phyloP scores from a whole-genome alignment of 2,888 invertebrate species.

The Erebia ligea region DNA sequence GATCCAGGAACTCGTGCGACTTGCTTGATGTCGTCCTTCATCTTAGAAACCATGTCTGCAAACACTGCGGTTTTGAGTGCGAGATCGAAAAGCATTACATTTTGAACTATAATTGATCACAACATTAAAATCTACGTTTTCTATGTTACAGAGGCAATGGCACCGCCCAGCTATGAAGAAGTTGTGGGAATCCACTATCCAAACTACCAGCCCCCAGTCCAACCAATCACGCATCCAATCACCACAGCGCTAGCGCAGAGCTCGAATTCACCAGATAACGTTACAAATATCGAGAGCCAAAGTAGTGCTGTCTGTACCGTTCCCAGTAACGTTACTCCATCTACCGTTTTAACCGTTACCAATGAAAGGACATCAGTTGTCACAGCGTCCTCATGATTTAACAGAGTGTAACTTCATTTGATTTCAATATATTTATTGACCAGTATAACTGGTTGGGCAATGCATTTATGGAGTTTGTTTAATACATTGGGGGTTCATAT shows the following conservation, averaged over 20 bases:
- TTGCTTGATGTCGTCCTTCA: too few relatives aligned
- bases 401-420: constrained; percentile 15
- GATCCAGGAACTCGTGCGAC: too few relatives aligned
- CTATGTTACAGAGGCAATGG: constrained; percentile 70
- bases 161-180: constrained; percentile 78
- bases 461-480: constrained; percentile 26
- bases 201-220: constrained; percentile 52
- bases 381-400: constrained; percentile 51
- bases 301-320: constrained; percentile 38
- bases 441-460: constrained; percentile 25
- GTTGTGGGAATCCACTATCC: constrained; percentile 76
- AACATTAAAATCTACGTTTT: constrained; percentile 16
- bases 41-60: too few relatives aligned
- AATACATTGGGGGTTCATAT: not conserved
- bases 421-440: constrained; percentile 30
- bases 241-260: constrained; percentile 61
- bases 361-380: constrained; percentile 53
- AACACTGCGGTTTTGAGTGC: too few relatives aligned
- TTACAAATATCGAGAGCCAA: constrained; percentile 33
- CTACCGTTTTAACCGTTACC: constrained; percentile 53
- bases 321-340: constrained; percentile 28
- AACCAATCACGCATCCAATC: constrained; percentile 71
- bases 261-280: constrained; percentile 40
- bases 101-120: too few relatives aligned
- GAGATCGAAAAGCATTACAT: too few relatives aligned